These are phyloP conservation scores for Apistogramma diplotaenia DNA, from an alignment of 2,113 vertebrate genomes.

Conservation along the genomic window DNA sequence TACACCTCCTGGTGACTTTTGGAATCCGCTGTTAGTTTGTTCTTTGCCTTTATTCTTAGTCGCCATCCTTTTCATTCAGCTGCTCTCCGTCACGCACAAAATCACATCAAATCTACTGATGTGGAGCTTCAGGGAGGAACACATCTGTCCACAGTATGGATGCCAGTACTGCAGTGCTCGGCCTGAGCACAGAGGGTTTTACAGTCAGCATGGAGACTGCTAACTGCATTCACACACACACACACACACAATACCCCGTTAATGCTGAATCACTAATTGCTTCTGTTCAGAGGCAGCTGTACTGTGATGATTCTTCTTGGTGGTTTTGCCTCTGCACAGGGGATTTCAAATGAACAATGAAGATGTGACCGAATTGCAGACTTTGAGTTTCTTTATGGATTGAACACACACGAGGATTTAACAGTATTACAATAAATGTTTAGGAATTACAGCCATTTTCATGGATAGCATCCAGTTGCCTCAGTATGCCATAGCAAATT, in stretches of 20 bases:
- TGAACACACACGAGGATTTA: no score
- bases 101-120: background rate
- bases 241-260: background rate
- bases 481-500: background rate
- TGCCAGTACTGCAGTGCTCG: slow-evolving; percentile 36
- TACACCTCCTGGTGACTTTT: slow-evolving; percentile 4
- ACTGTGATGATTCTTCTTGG: background rate
- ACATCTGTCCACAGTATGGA: slow-evolving; percentile 44
- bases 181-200: slow-evolving; percentile 27
- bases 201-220: background rate
- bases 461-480: background rate
- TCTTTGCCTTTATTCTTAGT: background rate
- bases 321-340: background rate
- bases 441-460: background rate
- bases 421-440: background rate
- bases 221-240: background rate
- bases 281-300: background rate
- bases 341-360: background rate
- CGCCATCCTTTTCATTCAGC: background rate
- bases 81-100: background rate
- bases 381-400: background rate
- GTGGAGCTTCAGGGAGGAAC: slow-evolving; percentile 40
- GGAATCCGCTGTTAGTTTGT: background rate
- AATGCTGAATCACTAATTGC: background rate
- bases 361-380: background rate